These are phyloP conservation scores for Tridacna gigas DNA, from an alignment of 2,888 invertebrate species.

Conservation along the genomic window DNA sequence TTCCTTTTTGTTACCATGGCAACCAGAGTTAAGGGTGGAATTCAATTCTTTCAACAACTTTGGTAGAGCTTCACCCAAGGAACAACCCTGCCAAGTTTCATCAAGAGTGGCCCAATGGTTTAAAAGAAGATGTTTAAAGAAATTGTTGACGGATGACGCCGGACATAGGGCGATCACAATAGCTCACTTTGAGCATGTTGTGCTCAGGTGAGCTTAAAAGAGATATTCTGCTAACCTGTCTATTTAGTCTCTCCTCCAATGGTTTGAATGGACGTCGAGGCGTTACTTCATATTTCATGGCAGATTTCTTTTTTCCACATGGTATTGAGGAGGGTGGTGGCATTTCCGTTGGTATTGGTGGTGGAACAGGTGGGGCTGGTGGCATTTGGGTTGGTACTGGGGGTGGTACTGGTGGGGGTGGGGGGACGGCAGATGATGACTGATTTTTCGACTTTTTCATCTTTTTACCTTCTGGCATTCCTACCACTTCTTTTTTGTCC, in stretches of 20 bases:
- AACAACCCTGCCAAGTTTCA: too few relatives aligned
- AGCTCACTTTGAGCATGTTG: too few relatives aligned
- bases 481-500: slow-evolving; percentile 17
- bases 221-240: background rate
- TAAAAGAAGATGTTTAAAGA: background rate
- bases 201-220: background rate
- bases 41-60: too few relatives aligned
- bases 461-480: background rate
- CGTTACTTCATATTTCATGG: background rate
- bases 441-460: background rate
- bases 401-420: slow-evolving; percentile 71
- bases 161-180: too few relatives aligned
- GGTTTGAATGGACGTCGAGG: slow-evolving; percentile 19
- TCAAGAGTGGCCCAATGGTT: too few relatives aligned
- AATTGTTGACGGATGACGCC: too few relatives aligned
- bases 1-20: too few relatives aligned
- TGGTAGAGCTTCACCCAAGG: too few relatives aligned
- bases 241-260: slow-evolving; percentile 15
- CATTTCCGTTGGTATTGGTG: slow-evolving; percentile 14
- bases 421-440: slow-evolving; percentile 24
- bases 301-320: background rate
- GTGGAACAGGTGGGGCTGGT: slow-evolving; percentile 18
- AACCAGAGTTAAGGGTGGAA: too few relatives aligned
- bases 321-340: slow-evolving; percentile 10
- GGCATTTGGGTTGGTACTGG: slow-evolving; percentile 19